Evolutionary conservation across 2,888 invertebrate genomes (phyloP).

Genomic region (Dioctria linearis): DNA sequence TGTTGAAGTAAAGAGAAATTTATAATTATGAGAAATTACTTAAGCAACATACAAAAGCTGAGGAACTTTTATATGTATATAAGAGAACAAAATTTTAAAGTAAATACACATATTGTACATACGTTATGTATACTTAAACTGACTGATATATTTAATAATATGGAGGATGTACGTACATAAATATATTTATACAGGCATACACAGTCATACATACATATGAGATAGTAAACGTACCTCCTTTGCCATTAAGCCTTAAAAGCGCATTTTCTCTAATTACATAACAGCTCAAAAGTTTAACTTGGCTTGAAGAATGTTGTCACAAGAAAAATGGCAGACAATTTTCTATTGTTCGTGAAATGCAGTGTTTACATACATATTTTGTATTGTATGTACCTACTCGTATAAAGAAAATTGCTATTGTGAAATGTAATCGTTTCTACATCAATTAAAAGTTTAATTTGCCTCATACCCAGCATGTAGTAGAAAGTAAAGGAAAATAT

Average conservation of each 20-base stretch:
- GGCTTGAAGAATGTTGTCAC: constrained; percentile 27
- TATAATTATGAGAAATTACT: constrained; percentile 55
- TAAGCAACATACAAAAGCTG: constrained; percentile 20
- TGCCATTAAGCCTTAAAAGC: constrained; percentile 30
- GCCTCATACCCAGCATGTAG: no score
- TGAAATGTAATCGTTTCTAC: no score
- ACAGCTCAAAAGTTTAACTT: constrained; percentile 37
- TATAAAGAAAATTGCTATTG: no score
- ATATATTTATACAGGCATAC: not conserved
- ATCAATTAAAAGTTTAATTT: no score
- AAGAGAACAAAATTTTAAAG: not conserved
- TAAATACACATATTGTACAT: no score
- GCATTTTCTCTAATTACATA: constrained; percentile 50
- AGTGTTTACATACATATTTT: constrained; percentile 11
- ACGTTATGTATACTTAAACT: no score
- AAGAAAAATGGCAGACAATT: constrained; percentile 25
- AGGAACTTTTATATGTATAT: no score
- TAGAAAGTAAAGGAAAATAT: no score
- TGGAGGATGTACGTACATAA: constrained; percentile 16
- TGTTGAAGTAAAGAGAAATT: constrained; percentile 3
- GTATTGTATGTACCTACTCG: not conserved
- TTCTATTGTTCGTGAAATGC: constrained; percentile 23
- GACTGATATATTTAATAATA: not conserved
- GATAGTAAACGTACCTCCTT: constrained; percentile 2
- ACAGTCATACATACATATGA: constrained; percentile 9